phyloP scores from a whole-genome alignment of 2,888 invertebrate genomes.

The Microplitis manilae region DNA sequence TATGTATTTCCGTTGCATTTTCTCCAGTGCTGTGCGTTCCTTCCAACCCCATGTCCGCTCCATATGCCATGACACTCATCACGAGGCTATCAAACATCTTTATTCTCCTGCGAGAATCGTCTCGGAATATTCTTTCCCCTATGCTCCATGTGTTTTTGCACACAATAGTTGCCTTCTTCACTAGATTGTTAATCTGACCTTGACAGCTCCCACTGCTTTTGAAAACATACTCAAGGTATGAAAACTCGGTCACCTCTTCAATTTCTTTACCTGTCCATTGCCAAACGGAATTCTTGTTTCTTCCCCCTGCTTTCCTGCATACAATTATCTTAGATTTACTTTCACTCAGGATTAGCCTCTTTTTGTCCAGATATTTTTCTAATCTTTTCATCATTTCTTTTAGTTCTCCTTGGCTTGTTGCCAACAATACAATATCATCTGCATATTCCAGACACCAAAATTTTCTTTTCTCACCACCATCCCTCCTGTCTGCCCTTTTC shows the following conservation, averaged over 20 bases:
- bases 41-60: not conserved
- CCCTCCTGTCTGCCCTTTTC: conserved; percentile 38
- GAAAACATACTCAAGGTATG: conserved; percentile 34
- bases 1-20: too few relatives aligned
- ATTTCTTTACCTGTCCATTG: conserved; percentile 25
- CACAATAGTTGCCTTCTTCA: conserved; percentile 17
- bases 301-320: conserved; percentile 1
- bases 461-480: conserved; percentile 15
- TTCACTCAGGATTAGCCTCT: conserved; percentile 6
- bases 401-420: conserved; percentile 20
- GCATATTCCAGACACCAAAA: conserved; percentile 42
- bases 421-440: conserved; percentile 35
- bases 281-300: not conserved
- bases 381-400: conserved; percentile 3
- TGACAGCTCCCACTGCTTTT: conserved; percentile 13
- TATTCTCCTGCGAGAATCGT: conserved; percentile 32
- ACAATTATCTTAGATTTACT: conserved; percentile 25
- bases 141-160: conserved; percentile 39
- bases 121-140: conserved; percentile 33
- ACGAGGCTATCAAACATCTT: conserved; percentile 34
- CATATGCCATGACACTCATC: conserved; percentile 30
- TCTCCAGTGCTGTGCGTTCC: too few relatives aligned
- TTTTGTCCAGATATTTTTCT: conserved; percentile 25
- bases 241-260: not conserved
- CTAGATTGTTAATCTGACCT: conserved; percentile 15